Base-by-base conservation (phyloP, 2,888 invertebrate genomes). In the Iphiclides podalirius region DNA sequence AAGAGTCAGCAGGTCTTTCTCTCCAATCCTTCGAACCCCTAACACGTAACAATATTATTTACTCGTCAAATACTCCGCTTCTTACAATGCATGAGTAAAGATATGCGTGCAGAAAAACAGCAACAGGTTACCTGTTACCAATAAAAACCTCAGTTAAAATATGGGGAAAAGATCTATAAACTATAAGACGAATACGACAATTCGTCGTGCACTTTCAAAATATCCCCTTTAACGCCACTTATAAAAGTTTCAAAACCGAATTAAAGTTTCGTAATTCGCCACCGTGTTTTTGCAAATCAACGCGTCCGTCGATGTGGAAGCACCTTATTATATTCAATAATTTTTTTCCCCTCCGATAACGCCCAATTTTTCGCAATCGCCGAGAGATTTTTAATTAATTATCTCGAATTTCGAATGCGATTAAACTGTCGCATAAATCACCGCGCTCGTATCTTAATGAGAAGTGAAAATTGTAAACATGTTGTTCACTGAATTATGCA, bases 231-330 rank as follows among this genome's bases (percentile, higher is more conserved):
- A 37, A 26, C 47, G 40, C 15, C 16, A 34, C 46, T 17, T 34
- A 11, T 14, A 36, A 28, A 36, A 37, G 17, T 36, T 40, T 40
- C 41, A 35, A 36, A 26, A 42, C 37, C n/a, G 31, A 47, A 37
- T 47, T 40, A 35, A 15, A 37, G 34, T 40, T 40, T 50, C 34
- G 26, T 14, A 51, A 48, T 36, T 23, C 36, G 9, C 17, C 20
- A 15, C 26, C 13, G 1, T 23, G 31, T 50, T 50, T 50, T 50
- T 48, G 35, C 31, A 31, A 45, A 45, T 45, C 34, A 31, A 31
- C 31, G 20, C 28, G 11, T 33, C 34, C 3, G 9, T 12, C n/a
- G 1, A 33, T n/a, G 12, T 31, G 17, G 1, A 47, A 35, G 23
- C 40, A 40, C 15, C 41, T 47, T 42, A 14, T 41, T 37, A 41